These are phyloP conservation scores for Notarius quadriscutis DNA, from an alignment of 2,113 vertebrate genomes.

Conservation along the genomic window DNA sequence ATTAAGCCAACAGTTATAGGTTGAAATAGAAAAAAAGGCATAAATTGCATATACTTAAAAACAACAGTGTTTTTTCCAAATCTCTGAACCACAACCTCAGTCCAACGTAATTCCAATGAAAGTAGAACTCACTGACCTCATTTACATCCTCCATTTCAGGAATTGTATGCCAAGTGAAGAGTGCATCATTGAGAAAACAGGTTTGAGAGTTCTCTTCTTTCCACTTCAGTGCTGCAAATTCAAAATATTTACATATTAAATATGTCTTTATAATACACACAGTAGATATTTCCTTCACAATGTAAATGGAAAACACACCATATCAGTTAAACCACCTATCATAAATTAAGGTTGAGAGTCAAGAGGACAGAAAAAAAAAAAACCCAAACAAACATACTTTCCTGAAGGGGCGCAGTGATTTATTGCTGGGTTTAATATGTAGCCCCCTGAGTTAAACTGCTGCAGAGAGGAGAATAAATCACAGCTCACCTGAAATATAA, in stretches of 20 bases:
- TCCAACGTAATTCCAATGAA: background rate
- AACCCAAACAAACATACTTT: constrained; percentile 45
- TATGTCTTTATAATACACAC: constrained; percentile 19
- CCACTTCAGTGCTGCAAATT: background rate
- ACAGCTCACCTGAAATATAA: constrained; percentile 62
- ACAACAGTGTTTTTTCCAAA: background rate
- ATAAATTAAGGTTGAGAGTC: constrained; percentile 62
- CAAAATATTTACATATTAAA: background rate
- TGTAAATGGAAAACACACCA: constrained; percentile 11
- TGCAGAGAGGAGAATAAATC: constrained; percentile 68
- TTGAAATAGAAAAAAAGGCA: constrained; percentile 6
- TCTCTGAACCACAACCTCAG: background rate
- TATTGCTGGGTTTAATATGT: constrained; percentile 66
- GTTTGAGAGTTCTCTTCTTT: background rate
- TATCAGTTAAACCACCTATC: constrained; percentile 38
- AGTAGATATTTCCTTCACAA: constrained; percentile 2
- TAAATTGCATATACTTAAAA: background rate
- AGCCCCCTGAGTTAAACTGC: constrained; percentile 64
- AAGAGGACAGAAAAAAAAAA: constrained; percentile 50
- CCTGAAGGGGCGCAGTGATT: constrained; percentile 61
- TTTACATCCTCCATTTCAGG: background rate
- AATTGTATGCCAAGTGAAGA: background rate
- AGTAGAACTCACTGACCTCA: background rate
- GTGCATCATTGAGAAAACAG: background rate
- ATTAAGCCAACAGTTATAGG: constrained; percentile 44